Conservation (phyloP, 2,888 invertebrate genomes). For the Camptogramma bilineatum region DNA sequence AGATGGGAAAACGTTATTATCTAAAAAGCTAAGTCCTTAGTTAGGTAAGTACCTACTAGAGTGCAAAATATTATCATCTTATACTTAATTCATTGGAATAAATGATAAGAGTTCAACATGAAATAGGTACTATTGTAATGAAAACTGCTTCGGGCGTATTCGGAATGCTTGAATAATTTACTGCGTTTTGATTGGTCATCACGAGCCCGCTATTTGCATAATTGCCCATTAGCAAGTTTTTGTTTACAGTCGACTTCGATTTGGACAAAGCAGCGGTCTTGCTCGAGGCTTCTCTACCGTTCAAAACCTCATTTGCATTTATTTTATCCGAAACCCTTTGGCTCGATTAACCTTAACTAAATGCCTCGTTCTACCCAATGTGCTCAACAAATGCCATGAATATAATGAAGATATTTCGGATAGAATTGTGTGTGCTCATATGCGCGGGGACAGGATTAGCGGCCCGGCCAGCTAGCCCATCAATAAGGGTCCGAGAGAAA, state of each 20-base stretch:
- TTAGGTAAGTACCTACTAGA: background rate
- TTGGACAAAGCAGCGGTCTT: constrained; percentile 57
- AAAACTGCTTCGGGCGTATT: constrained; percentile 57
- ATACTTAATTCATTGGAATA: background rate
- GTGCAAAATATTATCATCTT: background rate
- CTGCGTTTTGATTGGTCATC: constrained; percentile 79
- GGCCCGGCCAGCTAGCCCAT: constrained; percentile 62
- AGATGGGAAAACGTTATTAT: too few relatives aligned
- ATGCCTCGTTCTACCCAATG: constrained; percentile 40
- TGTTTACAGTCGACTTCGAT: constrained; percentile 69
- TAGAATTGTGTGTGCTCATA: constrained; percentile 40
- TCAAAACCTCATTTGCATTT: constrained; percentile 57
- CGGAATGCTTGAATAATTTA: constrained; percentile 74
- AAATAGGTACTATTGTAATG: constrained; percentile 48
- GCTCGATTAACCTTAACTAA: constrained; percentile 53
- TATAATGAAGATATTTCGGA: constrained; percentile 43
- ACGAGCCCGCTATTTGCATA: constrained; percentile 72
- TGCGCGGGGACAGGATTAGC: constrained; percentile 55
- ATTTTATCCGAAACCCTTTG: constrained; percentile 58
- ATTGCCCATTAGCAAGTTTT: constrained; percentile 79
- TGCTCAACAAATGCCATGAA: constrained; percentile 40
- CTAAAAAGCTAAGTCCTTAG: background rate
- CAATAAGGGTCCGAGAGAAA: constrained; percentile 79
- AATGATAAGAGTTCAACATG: constrained; percentile 35
- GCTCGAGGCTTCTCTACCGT: constrained; percentile 55